Evolutionary conservation across 2,888 invertebrate genomes (phyloP).

Genomic region (Epirrita christyi): DNA sequence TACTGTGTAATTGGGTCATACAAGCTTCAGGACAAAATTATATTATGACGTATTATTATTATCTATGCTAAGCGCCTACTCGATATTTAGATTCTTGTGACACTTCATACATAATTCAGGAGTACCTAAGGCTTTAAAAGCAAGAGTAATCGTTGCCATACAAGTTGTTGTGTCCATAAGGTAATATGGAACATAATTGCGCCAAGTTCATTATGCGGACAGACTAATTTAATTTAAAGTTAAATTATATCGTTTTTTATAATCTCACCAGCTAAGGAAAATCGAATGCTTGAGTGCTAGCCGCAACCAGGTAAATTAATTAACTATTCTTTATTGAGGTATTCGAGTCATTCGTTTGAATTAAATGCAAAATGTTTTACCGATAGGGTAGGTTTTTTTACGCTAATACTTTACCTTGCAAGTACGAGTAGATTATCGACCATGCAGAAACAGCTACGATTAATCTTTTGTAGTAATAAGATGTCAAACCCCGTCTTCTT

Average conservation of each 20-base stretch:
- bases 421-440: background rate
- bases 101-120: slow-evolving; percentile 21
- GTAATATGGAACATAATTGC: slow-evolving; percentile 29
- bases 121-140: background rate
- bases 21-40: background rate
- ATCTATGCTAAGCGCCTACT: background rate
- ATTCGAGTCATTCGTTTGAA: slow-evolving; percentile 1
- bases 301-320: slow-evolving; percentile 14
- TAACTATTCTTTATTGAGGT: background rate
- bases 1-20: too few relatives aligned
- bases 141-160: slow-evolving; percentile 15
- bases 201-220: slow-evolving; percentile 20
- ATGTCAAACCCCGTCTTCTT: too few relatives aligned
- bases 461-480: too few relatives aligned
- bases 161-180: slow-evolving; percentile 15
- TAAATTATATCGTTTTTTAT: slow-evolving; percentile 21
- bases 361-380: background rate
- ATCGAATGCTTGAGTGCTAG: slow-evolving; percentile 24
- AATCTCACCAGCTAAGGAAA: slow-evolving; percentile 13
- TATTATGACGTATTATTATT: too few relatives aligned
- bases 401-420: too few relatives aligned
- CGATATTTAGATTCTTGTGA: slow-evolving; percentile 13
- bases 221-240: slow-evolving; percentile 26
- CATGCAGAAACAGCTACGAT: background rate
- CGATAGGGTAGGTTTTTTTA: background rate